A percentile compares a stretch with the other conserved stretches of the same genome.
These are phyloP conservation scores for Prionailurus viverrinus DNA, from an alignment of 2,113 vertebrate species.

Conservation along the genomic window DNA sequence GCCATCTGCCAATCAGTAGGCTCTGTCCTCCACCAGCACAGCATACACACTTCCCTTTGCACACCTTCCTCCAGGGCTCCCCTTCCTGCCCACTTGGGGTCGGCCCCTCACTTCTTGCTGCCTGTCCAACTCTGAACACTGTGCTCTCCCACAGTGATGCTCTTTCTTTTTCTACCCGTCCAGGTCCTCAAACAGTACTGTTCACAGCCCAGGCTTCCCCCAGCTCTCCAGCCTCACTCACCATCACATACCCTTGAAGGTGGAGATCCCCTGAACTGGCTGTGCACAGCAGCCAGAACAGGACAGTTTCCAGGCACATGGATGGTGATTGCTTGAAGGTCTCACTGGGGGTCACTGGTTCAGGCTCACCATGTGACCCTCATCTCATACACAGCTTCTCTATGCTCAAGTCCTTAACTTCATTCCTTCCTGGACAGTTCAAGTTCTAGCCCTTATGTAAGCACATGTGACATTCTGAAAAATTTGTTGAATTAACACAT, in stretches of 20 bases:
- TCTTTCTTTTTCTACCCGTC: neutral
- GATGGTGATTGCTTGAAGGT: neutral
- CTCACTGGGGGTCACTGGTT: neutral
- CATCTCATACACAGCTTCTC: neutral
- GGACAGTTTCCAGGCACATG: neutral
- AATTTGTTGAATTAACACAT: neutral
- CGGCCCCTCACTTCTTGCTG: neutral
- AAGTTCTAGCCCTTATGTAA: neutral
- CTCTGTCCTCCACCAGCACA: accelerated
- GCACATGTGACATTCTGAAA: neutral
- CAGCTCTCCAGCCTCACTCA: neutral
- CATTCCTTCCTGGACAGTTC: neutral
- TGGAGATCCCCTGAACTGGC: neutral
- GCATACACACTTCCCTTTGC: neutral
- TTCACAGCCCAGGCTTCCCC: neutral
- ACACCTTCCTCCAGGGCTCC: neutral
- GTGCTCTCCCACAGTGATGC: neutral
- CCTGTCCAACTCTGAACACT: neutral
- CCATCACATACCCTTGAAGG: neutral
- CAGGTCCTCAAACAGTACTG: neutral
- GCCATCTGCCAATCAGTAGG: neutral
- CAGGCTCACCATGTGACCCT: neutral
- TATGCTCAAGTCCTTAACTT: neutral
- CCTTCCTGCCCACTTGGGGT: too few species aligned
- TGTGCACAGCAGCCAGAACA: neutral